These are phyloP conservation scores for Dioctria rufipes DNA, from an alignment of 2,888 invertebrate genomes.

Conservation along the genomic window DNA sequence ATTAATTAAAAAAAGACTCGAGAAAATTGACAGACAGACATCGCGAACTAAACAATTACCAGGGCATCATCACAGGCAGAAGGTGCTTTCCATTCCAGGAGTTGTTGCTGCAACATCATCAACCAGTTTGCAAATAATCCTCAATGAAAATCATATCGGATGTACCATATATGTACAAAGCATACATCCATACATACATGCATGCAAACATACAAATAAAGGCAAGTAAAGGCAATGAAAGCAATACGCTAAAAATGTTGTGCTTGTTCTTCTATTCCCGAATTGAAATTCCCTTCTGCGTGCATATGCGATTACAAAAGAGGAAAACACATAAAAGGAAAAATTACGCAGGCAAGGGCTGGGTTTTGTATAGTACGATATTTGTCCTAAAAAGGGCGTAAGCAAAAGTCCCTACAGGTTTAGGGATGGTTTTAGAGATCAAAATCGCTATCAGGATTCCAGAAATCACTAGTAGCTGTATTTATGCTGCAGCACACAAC, in stretches of 20 bases:
- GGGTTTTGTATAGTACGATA: not conserved
- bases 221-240: no score
- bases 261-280: no score
- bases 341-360: conserved; percentile 2
- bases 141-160: no score
- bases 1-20: no score
- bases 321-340: not conserved
- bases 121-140: no score
- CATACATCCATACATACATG: no score
- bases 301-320: no score
- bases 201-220: no score
- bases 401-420: conserved; percentile 55
- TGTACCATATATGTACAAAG: no score
- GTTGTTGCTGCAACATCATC: not conserved
- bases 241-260: no score
- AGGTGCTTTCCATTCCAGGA: not conserved
- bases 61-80: conserved; percentile 17
- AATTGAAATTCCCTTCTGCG: no score
- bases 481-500: conserved; percentile 35
- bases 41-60: conserved; percentile 19
- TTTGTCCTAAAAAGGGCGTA: conserved; percentile 26
- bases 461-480: conserved; percentile 64
- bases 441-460: conserved; percentile 68
- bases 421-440: conserved; percentile 69
- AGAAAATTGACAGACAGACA: not conserved